Conservation (phyloP, 2,797 vertebrate species). For the Sebastes minor region DNA sequence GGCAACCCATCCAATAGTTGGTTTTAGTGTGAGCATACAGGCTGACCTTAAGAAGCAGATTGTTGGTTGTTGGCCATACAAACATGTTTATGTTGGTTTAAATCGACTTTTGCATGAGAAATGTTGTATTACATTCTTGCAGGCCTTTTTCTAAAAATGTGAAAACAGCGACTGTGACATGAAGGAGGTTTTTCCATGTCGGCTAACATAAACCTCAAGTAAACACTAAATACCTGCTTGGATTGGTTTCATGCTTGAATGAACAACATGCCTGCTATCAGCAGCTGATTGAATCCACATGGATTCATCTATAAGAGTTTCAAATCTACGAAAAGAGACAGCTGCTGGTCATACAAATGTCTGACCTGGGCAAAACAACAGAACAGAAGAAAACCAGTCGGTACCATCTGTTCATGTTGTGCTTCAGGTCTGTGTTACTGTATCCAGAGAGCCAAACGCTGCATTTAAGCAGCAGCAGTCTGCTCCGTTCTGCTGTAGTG, state of each 20-base stretch:
- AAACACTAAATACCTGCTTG: neutral
- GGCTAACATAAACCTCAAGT: neutral
- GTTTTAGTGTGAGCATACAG: neutral
- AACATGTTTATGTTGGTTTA: neutral
- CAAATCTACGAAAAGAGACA: neutral
- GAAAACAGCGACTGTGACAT: neutral
- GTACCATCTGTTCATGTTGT: conserved; percentile 35
- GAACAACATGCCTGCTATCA: neutral
- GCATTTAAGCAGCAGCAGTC: conserved; percentile 27
- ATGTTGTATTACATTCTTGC: neutral
- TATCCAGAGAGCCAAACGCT: conserved; percentile 16
- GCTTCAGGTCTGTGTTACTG: conserved; percentile 15
- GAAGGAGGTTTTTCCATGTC: neutral
- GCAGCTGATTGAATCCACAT: neutral
- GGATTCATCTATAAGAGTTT: neutral
- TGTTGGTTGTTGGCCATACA: neutral
- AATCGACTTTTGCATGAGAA: neutral
- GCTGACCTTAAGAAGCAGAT: neutral
- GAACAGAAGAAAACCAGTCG: neutral
- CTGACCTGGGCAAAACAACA: neutral
- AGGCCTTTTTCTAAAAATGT: neutral
- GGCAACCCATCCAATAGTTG: neutral
- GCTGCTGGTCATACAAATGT: neutral
- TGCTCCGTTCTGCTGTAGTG: conserved; percentile 9
- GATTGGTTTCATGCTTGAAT: neutral